phyloP scores from a whole-genome alignment of 2,797 vertebrate genomes.

The Chaunax sp. region DNA sequence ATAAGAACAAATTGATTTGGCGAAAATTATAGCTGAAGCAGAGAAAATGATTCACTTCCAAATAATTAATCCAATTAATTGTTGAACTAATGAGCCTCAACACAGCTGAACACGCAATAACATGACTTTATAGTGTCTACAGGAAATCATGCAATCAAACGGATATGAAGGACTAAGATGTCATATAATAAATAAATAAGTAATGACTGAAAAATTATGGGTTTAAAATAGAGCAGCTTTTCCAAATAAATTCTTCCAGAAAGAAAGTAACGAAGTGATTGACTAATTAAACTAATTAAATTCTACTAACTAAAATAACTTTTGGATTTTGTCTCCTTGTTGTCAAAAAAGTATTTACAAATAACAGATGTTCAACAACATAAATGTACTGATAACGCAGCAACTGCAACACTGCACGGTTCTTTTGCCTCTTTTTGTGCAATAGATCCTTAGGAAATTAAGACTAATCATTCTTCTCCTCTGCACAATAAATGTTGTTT shows the following conservation, averaged over 20 bases:
- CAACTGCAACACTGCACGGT: background rate
- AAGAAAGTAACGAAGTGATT: too few species aligned
- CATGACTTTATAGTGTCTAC: slow-evolving; percentile 6
- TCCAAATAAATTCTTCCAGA: background rate
- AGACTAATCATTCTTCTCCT: background rate
- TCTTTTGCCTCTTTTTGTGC: background rate
- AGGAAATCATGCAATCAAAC: background rate
- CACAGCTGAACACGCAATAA: background rate
- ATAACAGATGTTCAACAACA: background rate
- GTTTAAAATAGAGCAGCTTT: background rate
- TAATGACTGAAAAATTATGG: background rate
- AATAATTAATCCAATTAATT: slow-evolving; percentile 11
- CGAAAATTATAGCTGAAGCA: slow-evolving; percentile 6
- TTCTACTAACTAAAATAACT: too few species aligned
- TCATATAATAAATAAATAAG: background rate
- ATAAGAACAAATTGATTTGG: slow-evolving; percentile 25
- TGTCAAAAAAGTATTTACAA: background rate
- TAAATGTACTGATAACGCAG: background rate
- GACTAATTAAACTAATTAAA: too few species aligned
- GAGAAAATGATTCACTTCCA: slow-evolving; percentile 21
- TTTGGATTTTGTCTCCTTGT: background rate
- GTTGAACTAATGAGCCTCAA: slow-evolving; percentile 6
- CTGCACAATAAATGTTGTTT: background rate
- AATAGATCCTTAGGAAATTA: background rate
- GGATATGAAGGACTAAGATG: background rate